Conservation (phyloP, 2,113 vertebrate species). For the Aleadryas rufinucha region DNA sequence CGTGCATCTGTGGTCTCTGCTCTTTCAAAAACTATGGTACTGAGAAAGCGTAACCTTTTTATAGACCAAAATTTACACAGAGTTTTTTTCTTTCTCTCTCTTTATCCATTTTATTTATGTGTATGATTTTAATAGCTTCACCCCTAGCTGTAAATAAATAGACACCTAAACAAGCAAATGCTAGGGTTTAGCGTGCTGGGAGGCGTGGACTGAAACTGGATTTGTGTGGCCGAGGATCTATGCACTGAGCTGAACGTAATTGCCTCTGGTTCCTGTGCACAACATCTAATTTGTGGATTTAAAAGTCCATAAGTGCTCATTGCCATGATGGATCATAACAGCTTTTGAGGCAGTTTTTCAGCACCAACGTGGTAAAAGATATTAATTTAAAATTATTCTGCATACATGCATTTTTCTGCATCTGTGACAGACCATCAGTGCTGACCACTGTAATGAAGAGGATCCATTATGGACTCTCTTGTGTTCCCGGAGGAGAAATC, state of each 20-base stretch:
- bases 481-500: neutral
- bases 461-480: neutral
- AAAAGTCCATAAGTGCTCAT: neutral
- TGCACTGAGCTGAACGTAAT: neutral
- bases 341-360: conserved; percentile 35
- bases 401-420: neutral
- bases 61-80: neutral
- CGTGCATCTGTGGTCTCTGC: fast-evolving
- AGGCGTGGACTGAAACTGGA: neutral
- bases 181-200: neutral
- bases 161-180: neutral
- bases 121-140: neutral
- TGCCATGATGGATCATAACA: conserved; percentile 39
- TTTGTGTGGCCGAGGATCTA: neutral
- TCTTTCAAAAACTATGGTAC: neutral
- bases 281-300: conserved; percentile 17
- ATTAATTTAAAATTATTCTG: conserved; percentile 49
- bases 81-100: neutral
- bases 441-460: neutral
- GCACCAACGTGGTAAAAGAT: neutral
- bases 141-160: neutral
- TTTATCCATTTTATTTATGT: neutral
- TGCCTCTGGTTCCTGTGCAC: neutral
- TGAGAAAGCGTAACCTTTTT: neutral
- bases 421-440: neutral